Percentiles rank a stretch among this genome's conserved stretches.
These are phyloP conservation scores for Etheostoma perlongum DNA, from an alignment of 2,797 vertebrate species.

Conservation along the genomic window DNA sequence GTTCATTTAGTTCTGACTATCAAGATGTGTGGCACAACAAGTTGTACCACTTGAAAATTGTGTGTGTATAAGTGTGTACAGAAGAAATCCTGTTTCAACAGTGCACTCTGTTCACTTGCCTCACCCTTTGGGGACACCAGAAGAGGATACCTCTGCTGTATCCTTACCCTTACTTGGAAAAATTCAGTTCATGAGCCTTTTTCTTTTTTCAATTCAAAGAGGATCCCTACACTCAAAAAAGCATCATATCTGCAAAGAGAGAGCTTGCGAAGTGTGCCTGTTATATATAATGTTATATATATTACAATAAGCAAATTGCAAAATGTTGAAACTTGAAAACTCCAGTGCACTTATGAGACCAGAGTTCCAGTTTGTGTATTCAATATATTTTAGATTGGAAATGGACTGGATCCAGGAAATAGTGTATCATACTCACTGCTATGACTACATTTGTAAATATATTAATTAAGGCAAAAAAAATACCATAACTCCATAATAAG, in stretches of 20 bases:
- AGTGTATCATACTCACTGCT: background rate
- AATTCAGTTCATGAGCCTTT: background rate
- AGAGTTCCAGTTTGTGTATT: background rate
- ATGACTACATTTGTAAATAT: background rate
- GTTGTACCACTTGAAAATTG: conserved; percentile 42
- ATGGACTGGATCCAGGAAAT: conserved; percentile 1
- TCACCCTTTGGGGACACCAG: conserved; percentile 28
- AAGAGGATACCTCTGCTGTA: background rate
- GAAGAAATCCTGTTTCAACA: conserved; percentile 23
- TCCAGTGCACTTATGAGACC: background rate
- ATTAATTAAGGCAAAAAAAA: background rate
- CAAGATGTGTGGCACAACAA: conserved; percentile 43
- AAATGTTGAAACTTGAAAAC: background rate
- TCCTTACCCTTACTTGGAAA: background rate
- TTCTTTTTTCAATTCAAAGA: background rate
- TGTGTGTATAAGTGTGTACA: conserved; percentile 19
- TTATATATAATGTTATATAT: no score
- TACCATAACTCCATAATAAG: background rate
- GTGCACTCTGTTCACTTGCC: conserved; percentile 29
- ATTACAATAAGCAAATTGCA: background rate
- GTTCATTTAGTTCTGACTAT: conserved; percentile 50
- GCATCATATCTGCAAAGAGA: background rate
- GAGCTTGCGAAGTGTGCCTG: background rate
- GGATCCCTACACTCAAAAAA: background rate
- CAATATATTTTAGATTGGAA: no score